phyloP scores from a whole-genome alignment of 1,140 invertebrate species.

The Stegodyphus dumicola region DNA sequence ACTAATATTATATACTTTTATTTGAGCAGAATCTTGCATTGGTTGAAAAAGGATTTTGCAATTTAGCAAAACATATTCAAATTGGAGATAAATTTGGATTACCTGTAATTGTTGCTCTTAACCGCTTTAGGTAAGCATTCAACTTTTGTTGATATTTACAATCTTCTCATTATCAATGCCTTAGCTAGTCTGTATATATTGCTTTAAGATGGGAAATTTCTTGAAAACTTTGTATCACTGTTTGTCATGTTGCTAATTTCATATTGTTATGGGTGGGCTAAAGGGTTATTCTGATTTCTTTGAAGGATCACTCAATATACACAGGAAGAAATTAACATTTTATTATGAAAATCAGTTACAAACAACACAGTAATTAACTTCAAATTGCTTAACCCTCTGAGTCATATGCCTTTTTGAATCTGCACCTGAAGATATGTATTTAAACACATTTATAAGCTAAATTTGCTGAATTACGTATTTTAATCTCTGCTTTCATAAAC shows the following conservation, averaged over 20 bases:
- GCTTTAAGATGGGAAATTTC: neutral
- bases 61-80: slow-evolving; percentile 93
- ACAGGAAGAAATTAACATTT: no score
- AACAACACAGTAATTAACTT: no score
- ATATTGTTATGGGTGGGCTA: no score
- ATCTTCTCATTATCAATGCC: neutral
- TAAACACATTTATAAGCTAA: no score
- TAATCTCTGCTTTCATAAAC: no score
- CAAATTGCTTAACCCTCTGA: no score
- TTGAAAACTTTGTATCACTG: neutral
- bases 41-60: slow-evolving; percentile 87
- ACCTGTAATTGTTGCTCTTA: slow-evolving; percentile 96
- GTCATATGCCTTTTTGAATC: no score
- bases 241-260: neutral
- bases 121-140: slow-evolving; percentile 78
- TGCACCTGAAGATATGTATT: no score
- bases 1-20: slow-evolving; percentile 54
- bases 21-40: slow-evolving; percentile 87
- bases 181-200: neutral
- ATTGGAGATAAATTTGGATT: slow-evolving; percentile 92
- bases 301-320: no score
- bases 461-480: no score
- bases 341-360: no score
- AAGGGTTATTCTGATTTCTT: no score
- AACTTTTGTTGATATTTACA: neutral